Evolutionary conservation across 2,888 invertebrate species (phyloP).

Genomic region (Anoplius nigerrimus): DNA sequence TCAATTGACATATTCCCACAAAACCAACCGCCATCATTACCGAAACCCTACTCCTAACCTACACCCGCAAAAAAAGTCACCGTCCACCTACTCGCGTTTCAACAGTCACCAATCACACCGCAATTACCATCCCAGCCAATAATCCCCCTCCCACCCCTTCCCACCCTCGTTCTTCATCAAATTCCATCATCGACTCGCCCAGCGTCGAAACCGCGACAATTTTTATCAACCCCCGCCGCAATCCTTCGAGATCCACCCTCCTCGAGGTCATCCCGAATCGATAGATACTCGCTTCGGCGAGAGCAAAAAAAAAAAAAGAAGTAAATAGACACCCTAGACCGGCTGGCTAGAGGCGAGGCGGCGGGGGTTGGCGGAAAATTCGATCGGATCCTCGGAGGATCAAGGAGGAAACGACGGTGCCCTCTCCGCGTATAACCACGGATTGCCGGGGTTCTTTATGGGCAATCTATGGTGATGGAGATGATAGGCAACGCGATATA

Average conservation of each 20-base stretch:
- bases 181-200: not conserved
- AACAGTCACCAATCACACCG: too few species aligned
- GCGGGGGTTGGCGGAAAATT: slow-evolving; percentile 29
- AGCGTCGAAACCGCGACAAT: slow-evolving; percentile 12
- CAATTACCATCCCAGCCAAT: too few species aligned
- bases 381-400: slow-evolving; percentile 58
- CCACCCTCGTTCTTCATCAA: too few species aligned
- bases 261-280: not conserved
- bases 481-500: slow-evolving; percentile 75
- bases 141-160: too few species aligned
- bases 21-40: too few species aligned
- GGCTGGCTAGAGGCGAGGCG: slow-evolving; percentile 24
- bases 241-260: slow-evolving; percentile 12
- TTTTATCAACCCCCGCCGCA: slow-evolving; percentile 30
- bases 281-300: not conserved
- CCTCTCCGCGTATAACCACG: slow-evolving; percentile 71
- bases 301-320: not conserved
- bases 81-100: slow-evolving; percentile 2
- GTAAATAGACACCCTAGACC: too few species aligned
- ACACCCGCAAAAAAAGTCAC: too few species aligned
- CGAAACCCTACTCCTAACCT: too few species aligned
- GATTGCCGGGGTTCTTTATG: slow-evolving; percentile 74
- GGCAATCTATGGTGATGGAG: slow-evolving; percentile 75
- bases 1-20: too few species aligned
- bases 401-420: slow-evolving; percentile 20